phyloP scores from a whole-genome alignment of 2,113 vertebrate species.

The Dicaeum eximium region DNA sequence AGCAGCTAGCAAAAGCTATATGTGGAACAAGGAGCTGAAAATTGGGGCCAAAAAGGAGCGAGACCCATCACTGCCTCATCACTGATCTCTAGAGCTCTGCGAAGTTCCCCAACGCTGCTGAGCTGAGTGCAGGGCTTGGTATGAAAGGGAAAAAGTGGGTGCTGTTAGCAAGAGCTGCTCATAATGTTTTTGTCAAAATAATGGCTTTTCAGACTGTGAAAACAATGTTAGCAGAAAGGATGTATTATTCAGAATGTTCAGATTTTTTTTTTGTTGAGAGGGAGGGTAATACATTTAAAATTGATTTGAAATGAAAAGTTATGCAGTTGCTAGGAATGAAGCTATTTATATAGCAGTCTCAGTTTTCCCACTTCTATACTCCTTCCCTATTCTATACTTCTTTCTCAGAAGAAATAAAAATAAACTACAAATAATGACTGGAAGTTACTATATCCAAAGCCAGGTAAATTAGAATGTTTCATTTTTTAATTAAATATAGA shows the following conservation, averaged over 20 bases:
- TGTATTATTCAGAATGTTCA: constrained; percentile 32
- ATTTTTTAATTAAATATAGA: neutral
- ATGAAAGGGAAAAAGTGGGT: neutral
- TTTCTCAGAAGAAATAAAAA: constrained; percentile 32
- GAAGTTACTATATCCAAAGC: neutral
- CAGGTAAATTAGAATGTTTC: neutral
- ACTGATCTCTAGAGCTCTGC: neutral
- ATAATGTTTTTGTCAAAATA: constrained; percentile 47
- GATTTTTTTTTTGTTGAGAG: neutral
- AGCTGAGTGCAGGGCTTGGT: neutral
- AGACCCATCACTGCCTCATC: neutral
- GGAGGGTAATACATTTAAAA: constrained; percentile 47
- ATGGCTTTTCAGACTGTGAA: constrained; percentile 27
- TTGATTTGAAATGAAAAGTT: constrained; percentile 52
- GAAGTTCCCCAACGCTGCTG: neutral
- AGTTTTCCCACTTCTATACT: constrained; percentile 1
- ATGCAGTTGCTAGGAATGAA: constrained; percentile 35
- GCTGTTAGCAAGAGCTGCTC: constrained; percentile 7
- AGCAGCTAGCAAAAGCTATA: neutral
- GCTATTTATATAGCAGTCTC: constrained; percentile 34
- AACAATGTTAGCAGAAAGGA: constrained; percentile 41
- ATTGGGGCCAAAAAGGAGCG: neutral
- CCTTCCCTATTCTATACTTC: neutral
- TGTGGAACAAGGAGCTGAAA: neutral
- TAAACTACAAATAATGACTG: neutral